Evolutionary conservation across 2,113 vertebrate species (phyloP).

Genomic region (Anoplopoma fimbria): DNA sequence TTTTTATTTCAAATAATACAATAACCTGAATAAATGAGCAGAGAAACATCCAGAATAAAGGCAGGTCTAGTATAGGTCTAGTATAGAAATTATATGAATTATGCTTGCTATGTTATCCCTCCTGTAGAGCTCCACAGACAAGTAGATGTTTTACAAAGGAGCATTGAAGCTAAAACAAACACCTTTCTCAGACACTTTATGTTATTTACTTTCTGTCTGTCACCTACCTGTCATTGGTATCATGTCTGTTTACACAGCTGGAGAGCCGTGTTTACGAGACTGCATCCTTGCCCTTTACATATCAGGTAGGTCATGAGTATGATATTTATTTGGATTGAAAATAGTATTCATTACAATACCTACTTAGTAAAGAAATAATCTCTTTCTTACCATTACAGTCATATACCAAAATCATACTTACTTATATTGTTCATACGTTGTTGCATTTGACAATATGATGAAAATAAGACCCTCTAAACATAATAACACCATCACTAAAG

Average conservation of each 20-base stretch:
- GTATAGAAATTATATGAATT: neutral
- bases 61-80: too few relatives aligned
- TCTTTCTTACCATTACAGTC: neutral
- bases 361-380: neutral
- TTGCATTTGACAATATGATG: neutral
- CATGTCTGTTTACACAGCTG: conserved; percentile 33
- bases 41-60: neutral
- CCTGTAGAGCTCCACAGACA: neutral
- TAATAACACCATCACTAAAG: neutral
- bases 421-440: neutral
- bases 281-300: neutral
- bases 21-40: neutral
- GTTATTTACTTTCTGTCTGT: neutral
- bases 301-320: neutral
- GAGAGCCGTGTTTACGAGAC: conserved; percentile 25
- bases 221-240: neutral
- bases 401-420: neutral
- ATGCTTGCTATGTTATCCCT: neutral
- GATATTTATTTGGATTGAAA: neutral
- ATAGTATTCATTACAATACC: neutral
- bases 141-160: neutral
- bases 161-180: neutral
- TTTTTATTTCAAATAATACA: neutral
- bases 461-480: conserved; percentile 12
- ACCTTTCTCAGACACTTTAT: neutral